Percentiles rank a stretch among this genome's conserved stretches.
phyloP scores from a whole-genome alignment of 1,140 invertebrate genomes.

The Linepithema humile region DNA sequence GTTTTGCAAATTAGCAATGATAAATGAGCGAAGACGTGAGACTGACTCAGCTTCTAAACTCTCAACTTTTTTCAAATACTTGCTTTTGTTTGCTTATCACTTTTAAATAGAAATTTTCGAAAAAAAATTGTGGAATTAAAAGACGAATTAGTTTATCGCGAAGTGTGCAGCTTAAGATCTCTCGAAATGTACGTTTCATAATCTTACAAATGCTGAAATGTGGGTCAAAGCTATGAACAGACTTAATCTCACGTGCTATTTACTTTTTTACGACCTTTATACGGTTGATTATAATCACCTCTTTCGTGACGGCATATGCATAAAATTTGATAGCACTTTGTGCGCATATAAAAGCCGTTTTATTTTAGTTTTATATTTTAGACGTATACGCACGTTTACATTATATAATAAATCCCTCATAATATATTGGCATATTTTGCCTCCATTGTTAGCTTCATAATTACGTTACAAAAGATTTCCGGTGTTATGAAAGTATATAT shows the following conservation, averaged over 20 bases:
- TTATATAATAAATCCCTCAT: background rate
- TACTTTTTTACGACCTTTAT: background rate
- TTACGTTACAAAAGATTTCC: constrained; percentile 3
- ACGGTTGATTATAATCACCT: constrained; percentile 13
- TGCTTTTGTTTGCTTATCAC: background rate
- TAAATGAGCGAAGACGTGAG: background rate
- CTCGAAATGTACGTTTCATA: background rate
- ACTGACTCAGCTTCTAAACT: background rate
- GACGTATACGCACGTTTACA: background rate
- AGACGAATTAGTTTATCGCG: constrained; percentile 10
- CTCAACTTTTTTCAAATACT: background rate
- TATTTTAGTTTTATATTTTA: background rate
- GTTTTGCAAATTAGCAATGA: background rate
- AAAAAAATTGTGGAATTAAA: constrained; percentile 23
- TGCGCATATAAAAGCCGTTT: background rate
- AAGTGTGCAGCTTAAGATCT: background rate
- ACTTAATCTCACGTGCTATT: constrained; percentile 2
- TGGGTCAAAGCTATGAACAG: background rate
- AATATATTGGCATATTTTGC: background rate
- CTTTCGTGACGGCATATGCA: constrained; percentile 6
- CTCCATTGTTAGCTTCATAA: background rate
- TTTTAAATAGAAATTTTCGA: background rate
- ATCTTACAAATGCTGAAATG: background rate
- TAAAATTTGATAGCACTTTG: constrained; percentile 31
- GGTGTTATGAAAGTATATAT: background rate